Conservation (phyloP, 2,797 vertebrate species). For the Myiotriccus ornatus region DNA sequence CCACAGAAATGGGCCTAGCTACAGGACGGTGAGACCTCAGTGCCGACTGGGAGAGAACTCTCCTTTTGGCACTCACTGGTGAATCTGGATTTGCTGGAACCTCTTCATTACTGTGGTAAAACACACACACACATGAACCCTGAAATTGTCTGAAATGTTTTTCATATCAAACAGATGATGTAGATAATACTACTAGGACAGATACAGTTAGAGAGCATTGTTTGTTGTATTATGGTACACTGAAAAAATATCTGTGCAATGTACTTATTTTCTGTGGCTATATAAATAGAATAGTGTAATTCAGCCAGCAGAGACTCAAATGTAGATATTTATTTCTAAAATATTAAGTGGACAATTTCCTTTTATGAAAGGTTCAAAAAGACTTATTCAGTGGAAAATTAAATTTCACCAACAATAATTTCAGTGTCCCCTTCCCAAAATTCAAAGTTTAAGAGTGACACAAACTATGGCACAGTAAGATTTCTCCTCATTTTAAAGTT, state of each 20-base stretch:
- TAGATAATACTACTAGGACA: background rate
- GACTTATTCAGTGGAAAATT: background rate
- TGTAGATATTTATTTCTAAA: background rate
- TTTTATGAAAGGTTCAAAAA: background rate
- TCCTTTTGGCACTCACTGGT: slow-evolving; percentile 86
- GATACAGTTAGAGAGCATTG: fast-evolving
- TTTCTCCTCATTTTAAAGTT: background rate
- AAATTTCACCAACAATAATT: background rate
- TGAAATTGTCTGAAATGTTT: background rate
- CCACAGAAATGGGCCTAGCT: slow-evolving; percentile 87
- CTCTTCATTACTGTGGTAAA: slow-evolving; percentile 76
- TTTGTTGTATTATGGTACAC: background rate
- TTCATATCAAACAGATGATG: background rate
- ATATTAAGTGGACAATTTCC: background rate
- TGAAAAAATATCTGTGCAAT: background rate
- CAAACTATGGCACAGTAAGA: background rate
- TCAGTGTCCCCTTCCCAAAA: background rate
- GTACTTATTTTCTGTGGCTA: background rate
- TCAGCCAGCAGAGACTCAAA: background rate
- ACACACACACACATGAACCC: background rate
- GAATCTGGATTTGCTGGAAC: slow-evolving; percentile 73
- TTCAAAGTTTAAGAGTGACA: background rate
- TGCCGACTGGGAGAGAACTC: slow-evolving; percentile 90
- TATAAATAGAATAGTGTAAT: background rate
- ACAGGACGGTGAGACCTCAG: slow-evolving; percentile 95